phyloP scores from a whole-genome alignment of 2,888 invertebrate species.

The Coenonympha arcania region DNA sequence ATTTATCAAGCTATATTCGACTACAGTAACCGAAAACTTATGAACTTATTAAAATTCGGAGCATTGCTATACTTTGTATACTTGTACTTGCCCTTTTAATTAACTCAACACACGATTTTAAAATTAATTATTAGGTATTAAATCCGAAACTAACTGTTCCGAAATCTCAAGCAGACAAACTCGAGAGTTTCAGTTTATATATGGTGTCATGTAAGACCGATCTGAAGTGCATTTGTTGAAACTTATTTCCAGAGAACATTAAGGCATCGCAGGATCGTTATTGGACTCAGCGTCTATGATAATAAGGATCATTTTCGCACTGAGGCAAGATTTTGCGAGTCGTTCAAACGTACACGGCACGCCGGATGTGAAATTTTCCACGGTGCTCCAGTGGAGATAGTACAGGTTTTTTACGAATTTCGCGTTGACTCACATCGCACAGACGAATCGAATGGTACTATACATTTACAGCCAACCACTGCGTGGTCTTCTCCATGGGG shows the following conservation, averaged over 20 bases:
- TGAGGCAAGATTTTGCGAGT: conserved; percentile 4
- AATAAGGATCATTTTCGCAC: conserved; percentile 20
- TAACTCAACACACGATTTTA: too few species aligned
- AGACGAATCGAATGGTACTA: too few species aligned
- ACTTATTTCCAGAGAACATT: conserved; percentile 15
- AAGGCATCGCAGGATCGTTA: conserved; percentile 1
- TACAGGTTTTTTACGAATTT: too few species aligned
- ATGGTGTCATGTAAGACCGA: conserved; percentile 17
- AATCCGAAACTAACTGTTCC: neutral
- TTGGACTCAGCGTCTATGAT: neutral
- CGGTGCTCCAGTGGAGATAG: too few species aligned
- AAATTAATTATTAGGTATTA: too few species aligned
- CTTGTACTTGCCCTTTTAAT: too few species aligned
- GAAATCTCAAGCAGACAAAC: neutral
- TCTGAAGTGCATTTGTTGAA: conserved; percentile 23
- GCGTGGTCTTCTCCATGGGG: too few species aligned
- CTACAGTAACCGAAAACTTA: too few species aligned
- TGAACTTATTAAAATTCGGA: too few species aligned
- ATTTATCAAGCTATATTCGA: neutral
- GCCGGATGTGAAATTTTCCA: conserved; percentile 67
- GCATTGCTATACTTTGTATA: too few species aligned
- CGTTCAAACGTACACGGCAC: conserved; percentile 19
- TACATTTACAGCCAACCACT: too few species aligned
- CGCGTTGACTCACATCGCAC: too few species aligned
- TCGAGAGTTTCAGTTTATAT: conserved; percentile 17